Evolutionary conservation across 2,113 vertebrate genomes (phyloP), one percentile per base, ranked within the genome.

Genomic region (Limanda limanda): DNA sequence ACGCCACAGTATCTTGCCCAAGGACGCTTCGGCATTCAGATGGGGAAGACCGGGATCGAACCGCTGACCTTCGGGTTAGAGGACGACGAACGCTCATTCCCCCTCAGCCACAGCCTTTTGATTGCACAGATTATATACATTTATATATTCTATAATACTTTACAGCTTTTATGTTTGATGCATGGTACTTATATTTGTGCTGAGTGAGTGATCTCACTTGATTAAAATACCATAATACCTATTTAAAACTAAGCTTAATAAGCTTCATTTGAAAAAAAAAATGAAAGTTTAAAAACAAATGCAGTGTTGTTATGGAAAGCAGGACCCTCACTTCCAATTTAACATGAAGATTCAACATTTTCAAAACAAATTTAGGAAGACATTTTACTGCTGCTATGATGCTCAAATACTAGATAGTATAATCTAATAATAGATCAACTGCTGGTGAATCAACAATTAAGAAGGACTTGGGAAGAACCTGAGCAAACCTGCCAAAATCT

Each of bases 151-250:
- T 42, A 13, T 51, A 23, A 61, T 17, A 47, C 17, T 21, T 27
- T 18, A 40, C 14, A 71, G 12, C 11, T 59, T 54, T 72, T 48
- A 23, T 59, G 15, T 20, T 63, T 57, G n/a, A n/a, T 77, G 76
- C 55, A 71, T 71, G 65, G 60, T 51, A 25, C 13, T 56, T 70
- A 35, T 11, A 35, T 69, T 56, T 59, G 35, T 70, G 51, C 52
- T 65, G 18, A 47, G 5, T 45, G 21, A 52, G 17, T 48, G n/a
- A 55, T 61, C 35, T 20, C 15, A 35, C 0, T 12, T 55, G 17
- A 54, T 23, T 55, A 27, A 63, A 57, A 25, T 12, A n/a, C n/a
- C 40, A 42, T 14, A 42, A 42, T 13, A 42, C 40, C 12, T 42
- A 3, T 10, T 42, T 42, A 42, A 42, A 10, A 11, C 40, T 42